These are phyloP conservation scores for Neoascia interrupta DNA, from an alignment of 2,888 invertebrate genomes.

Conservation along the genomic window DNA sequence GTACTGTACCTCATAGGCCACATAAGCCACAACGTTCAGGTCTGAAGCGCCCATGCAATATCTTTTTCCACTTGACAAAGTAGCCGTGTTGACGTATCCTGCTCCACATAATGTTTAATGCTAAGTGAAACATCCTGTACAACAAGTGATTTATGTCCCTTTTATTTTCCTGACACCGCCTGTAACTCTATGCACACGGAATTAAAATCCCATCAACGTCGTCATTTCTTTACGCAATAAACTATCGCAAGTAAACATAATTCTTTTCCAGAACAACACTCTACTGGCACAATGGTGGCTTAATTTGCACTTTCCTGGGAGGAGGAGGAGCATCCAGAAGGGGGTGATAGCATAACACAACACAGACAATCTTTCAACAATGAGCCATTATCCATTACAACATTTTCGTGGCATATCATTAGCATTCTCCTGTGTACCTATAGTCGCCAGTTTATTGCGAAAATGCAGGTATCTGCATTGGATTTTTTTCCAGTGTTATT, in stretches of 20 bases:
- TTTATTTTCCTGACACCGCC: conserved; percentile 21
- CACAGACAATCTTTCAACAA: conserved; percentile 40
- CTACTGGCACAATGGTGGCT: conserved; percentile 26
- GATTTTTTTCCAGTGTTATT: conserved; percentile 16
- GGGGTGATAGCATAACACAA: background rate
- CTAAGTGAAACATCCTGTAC: conserved; percentile 26
- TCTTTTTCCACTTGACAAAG: too few species aligned
- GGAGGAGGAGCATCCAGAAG: too few species aligned
- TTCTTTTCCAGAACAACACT: conserved; percentile 44
- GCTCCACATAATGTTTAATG: conserved; percentile 29
- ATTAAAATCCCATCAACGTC: conserved; percentile 30
- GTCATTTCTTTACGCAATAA: conserved; percentile 37
- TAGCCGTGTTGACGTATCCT: conserved; percentile 5
- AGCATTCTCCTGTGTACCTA: conserved; percentile 54
- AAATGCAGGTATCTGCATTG: conserved; percentile 52
- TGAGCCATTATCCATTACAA: conserved; percentile 60
- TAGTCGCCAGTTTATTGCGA: conserved; percentile 55
- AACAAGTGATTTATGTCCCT: conserved; percentile 45
- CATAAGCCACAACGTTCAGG: too few species aligned
- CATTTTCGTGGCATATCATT: conserved; percentile 68
- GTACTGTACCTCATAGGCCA: too few species aligned
- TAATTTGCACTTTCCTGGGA: conserved; percentile 40
- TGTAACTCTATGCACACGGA: conserved; percentile 19
- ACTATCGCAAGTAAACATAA: conserved; percentile 44
- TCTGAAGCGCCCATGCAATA: too few species aligned